Percentiles rank a stretch among this genome's conserved stretches.
Conservation (phyloP, 2,888 invertebrate genomes). For the Nemapogon koenigi region DNA sequence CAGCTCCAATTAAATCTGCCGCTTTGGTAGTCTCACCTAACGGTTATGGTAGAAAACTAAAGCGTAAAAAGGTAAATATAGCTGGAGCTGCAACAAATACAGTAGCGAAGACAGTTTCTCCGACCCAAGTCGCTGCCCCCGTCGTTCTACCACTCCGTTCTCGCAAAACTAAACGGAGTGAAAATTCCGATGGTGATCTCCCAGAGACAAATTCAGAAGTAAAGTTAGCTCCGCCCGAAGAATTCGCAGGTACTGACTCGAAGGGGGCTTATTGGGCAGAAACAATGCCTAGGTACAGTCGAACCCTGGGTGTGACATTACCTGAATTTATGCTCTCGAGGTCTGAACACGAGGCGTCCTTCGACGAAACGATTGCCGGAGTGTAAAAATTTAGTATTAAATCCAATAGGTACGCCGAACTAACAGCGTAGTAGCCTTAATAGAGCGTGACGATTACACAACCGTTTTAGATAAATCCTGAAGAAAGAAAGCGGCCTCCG, state of each 20-base stretch:
- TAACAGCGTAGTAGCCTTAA: conserved; percentile 18
- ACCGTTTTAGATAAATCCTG: conserved; percentile 37
- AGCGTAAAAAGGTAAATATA: conserved; percentile 40
- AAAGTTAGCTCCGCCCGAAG: conserved; percentile 47
- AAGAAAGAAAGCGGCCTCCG: conserved; percentile 37
- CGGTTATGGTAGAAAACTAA: conserved; percentile 44
- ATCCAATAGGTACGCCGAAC: neutral
- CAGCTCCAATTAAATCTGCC: conserved; percentile 40
- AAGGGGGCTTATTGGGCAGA: conserved; percentile 72
- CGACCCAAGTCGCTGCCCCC: conserved; percentile 21
- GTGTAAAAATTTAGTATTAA: conserved; percentile 29
- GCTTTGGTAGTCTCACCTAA: conserved; percentile 42
- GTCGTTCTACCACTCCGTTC: conserved; percentile 16
- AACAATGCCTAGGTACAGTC: conserved; percentile 70
- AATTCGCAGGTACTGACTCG: conserved; percentile 61
- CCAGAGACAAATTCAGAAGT: conserved; percentile 36
- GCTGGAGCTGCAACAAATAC: conserved; percentile 30
- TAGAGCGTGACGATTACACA: conserved; percentile 55
- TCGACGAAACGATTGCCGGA: conserved; percentile 63
- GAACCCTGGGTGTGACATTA: conserved; percentile 66
- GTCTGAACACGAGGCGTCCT: conserved; percentile 72
- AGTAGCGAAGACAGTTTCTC: conserved; percentile 17
- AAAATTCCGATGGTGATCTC: conserved; percentile 25
- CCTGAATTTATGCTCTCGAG: conserved; percentile 73
- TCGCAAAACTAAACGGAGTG: conserved; percentile 40